Percentiles rank a stretch among this genome's conserved stretches.
phyloP scores from a whole-genome alignment of 2,113 vertebrate genomes.

The Hystrix brachyura region DNA sequence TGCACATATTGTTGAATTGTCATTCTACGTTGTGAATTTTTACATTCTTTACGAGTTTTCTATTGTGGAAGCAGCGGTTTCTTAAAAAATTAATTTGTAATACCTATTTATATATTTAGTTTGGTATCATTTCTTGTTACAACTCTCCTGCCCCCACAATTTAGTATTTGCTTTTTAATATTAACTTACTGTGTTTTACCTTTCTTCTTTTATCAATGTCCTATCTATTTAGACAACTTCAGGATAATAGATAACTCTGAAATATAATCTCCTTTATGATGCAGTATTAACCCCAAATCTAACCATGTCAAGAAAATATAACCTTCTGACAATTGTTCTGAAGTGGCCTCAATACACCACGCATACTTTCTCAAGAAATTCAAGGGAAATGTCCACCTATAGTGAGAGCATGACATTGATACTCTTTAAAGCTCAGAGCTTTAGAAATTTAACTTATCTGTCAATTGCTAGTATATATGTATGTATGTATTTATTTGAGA shows the following conservation, averaged over 20 bases:
- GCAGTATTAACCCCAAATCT: background rate
- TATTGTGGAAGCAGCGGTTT: background rate
- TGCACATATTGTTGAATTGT: background rate
- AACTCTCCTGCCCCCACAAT: background rate
- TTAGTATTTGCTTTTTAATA: conserved; percentile 31
- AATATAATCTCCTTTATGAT: background rate
- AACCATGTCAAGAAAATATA: conserved; percentile 38
- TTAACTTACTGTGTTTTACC: background rate
- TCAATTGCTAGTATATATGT: conserved; percentile 44
- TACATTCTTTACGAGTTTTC: background rate
- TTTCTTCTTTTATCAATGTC: background rate
- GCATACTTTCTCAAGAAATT: background rate
- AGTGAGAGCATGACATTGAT: background rate
- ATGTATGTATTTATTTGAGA: background rate
- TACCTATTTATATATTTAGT: background rate
- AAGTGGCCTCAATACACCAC: background rate
- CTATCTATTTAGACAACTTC: conserved; percentile 5
- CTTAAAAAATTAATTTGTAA: conserved; percentile 31
- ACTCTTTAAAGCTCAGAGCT: conserved; percentile 54
- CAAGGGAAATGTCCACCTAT: background rate
- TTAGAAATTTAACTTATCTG: conserved; percentile 36
- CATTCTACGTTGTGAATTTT: background rate
- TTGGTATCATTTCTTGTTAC: background rate
- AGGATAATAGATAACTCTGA: background rate
- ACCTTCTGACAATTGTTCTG: conserved; percentile 30